phyloP scores from a whole-genome alignment of 2,113 vertebrate genomes.

The Microcebus jonahi region DNA sequence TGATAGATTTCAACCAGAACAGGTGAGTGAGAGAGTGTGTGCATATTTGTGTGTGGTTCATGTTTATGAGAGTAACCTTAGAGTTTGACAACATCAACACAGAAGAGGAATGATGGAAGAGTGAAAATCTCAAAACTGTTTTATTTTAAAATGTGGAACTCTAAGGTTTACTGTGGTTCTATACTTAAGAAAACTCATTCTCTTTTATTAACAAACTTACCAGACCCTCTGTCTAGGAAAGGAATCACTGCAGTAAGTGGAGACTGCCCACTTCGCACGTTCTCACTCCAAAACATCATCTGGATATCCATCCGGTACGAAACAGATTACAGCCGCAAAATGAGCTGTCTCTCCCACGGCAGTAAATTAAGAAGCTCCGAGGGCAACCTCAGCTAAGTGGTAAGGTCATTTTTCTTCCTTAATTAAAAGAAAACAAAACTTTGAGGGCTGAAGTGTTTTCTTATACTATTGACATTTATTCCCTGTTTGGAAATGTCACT shows the following conservation, averaged over 20 bases:
- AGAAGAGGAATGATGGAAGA: neutral
- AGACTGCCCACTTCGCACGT: neutral
- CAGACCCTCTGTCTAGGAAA: neutral
- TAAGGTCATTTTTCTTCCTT: neutral
- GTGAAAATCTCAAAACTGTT: neutral
- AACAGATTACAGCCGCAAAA: fast-evolving
- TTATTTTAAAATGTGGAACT: neutral
- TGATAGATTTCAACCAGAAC: neutral
- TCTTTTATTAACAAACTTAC: neutral
- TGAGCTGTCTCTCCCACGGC: neutral
- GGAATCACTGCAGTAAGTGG: neutral
- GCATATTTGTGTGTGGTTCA: fast-evolving
- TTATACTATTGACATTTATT: neutral
- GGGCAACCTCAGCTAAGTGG: neutral
- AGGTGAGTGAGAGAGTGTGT: fast-evolving
- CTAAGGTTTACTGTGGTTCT: no score
- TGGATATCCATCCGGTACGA: neutral
- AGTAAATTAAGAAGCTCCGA: neutral
- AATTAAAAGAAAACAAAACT: constrained; percentile 49
- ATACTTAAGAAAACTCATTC: neutral
- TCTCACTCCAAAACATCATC: neutral
- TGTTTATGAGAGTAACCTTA: neutral
- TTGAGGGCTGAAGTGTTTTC: neutral
- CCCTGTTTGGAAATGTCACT: constrained; percentile 22
- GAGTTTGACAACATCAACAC: fast-evolving